Evolutionary conservation across 2,888 invertebrate genomes (phyloP), one percentile per base, ranked within the genome.

Genomic region (Caenorhabditis imperialis): DNA sequence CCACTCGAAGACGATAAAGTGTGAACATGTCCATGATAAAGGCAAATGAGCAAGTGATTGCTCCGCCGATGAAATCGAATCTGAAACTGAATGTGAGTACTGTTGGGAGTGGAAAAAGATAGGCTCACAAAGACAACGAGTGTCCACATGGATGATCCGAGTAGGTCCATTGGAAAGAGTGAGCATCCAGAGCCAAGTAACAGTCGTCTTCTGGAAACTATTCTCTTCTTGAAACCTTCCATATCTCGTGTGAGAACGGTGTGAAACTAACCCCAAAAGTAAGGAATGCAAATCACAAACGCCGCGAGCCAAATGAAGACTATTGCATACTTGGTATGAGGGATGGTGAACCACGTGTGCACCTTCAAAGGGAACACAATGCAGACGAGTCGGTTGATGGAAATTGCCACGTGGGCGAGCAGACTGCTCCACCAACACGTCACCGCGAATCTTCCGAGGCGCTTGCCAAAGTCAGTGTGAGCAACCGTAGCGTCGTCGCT

Each of bases 381-480:
- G 3, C 78, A 63, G 18, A 76, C 48, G 20, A 73, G 73, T 16
- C 80, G 71, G 42, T 80, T 80, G 54, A 78, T 50, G 3, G 78
- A 76, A 25, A 78, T 69, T 1, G 77, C 75, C 30, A 80, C 33
- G 47, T 80, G 80, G 14, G 76, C 71, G 12, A 78, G 57, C 6
- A 78, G 60, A 35, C 80, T 76, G n/a, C 57, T 72, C 61, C 75
- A 76, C 80, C 80, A 80, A 55, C 78, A 78, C 38, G 78, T 54
- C 1, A 80, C 74, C 10, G 67, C 72, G 25, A 72, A 48, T 18
- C 78, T 78, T 3, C 80, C 80, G 40, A 80, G 57, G 1, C 60
- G 35, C 23, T 74, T 76, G 22, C 57, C 63, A 25, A 25, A 22
- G 12, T 45, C 1, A 27, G 50, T 63, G 16, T 62, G 53, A 2